phyloP scores from a whole-genome alignment of 2,888 invertebrate species.

The Agrochola circellaris region DNA sequence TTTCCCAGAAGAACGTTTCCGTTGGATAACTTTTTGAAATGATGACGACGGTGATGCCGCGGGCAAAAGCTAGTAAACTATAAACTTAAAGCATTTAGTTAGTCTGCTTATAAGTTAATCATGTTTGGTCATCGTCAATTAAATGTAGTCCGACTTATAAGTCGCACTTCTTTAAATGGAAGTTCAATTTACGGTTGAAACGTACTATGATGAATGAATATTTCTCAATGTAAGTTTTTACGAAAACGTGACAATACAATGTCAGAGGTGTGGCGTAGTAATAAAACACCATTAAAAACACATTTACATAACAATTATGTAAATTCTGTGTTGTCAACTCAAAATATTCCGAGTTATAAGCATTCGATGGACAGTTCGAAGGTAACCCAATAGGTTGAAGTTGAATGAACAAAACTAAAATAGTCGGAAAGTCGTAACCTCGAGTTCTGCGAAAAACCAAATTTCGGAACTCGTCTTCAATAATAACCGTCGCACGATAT shows the following conservation, averaged over 20 bases:
- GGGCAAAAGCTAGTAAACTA: neutral
- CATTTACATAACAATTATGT: conserved; percentile 46
- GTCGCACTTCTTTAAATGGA: neutral
- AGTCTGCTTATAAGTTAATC: neutral
- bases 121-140: neutral
- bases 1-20: too few species aligned
- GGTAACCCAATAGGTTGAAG: conserved; percentile 16
- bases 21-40: neutral
- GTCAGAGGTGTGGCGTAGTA: conserved; percentile 30
- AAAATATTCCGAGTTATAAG: conserved; percentile 20
- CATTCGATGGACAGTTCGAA: conserved; percentile 10
- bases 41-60: neutral
- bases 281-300: conserved; percentile 24
- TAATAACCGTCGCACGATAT: conserved; percentile 41
- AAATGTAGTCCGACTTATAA: neutral
- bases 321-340: conserved; percentile 40
- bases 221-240: conserved; percentile 10
- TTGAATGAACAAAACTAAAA: conserved; percentile 5
- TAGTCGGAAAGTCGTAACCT: conserved; percentile 22
- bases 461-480: conserved; percentile 33
- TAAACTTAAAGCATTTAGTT: neutral
- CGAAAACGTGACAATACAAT: conserved; percentile 18
- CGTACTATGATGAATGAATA: conserved; percentile 30
- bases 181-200: conserved; percentile 10
- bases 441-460: conserved; percentile 20